Base-by-base conservation (phyloP, 2,888 invertebrate genomes). In the Trissolcus brochymenae region DNA sequence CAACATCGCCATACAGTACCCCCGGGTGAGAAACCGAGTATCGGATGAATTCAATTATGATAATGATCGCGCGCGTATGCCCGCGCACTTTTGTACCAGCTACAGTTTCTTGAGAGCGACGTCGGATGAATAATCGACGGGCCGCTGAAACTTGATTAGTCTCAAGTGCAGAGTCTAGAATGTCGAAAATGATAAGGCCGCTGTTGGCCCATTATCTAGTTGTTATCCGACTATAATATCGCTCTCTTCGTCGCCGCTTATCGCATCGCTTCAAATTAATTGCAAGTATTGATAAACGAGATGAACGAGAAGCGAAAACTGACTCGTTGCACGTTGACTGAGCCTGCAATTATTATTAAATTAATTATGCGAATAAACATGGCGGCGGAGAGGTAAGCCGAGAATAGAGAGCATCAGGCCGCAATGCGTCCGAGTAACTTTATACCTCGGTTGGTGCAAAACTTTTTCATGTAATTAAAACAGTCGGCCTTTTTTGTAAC, bases 1-100 rank as follows among this genome's bases (percentile, higher is more conserved):
- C 82, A 94, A 96, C 83, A 84, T 92, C 21, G 90, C 89, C 4
- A 85, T 84, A 41, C 83, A 86, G 16, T 88, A 89, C 82, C 84
- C 85, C 2, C 82, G 80, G 65, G 89, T 88, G 82, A 76, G 49
- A 59, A 50, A 49, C 49, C 49, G 49, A 35, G 35, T 35, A 35
- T 35, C 35, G 35, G 35, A 35, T 35, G 2, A 35, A 35, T 35
- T 35, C 35, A 35, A 35, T 35, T 35, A 35, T 35, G 35, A 35
- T 35, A 35, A 35, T 35, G 35, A 35, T 35, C 35, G 16, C 49
- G 16, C 49, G 11, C 43, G n/a, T 50, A 21, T 65, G 16, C 19
- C 51, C 17, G 35, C 35, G 35, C 35, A 35, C 35, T 35, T 35
- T 35, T 35, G 35, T 6, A 9, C 35, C 35, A 11, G 35, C 35